phyloP scores from a whole-genome alignment of 2,888 invertebrate genomes.

The Cryptus viduatorius region DNA sequence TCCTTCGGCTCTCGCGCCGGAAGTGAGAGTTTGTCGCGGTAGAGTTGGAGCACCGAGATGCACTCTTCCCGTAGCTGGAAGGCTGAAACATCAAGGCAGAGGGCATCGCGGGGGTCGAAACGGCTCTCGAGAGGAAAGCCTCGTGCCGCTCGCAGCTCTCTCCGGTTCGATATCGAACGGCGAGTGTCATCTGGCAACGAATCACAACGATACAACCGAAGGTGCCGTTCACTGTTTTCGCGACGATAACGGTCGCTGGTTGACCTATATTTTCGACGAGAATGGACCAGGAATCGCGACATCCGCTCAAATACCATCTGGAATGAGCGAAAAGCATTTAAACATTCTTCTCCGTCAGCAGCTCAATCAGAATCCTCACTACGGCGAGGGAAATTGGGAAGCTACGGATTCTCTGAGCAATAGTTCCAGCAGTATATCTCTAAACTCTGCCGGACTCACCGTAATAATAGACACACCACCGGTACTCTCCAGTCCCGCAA shows the following conservation, averaged over 20 bases:
- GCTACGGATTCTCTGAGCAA: constrained; percentile 84
- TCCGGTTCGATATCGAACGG: constrained; percentile 85
- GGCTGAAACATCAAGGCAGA: constrained; percentile 86
- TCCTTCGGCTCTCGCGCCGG: constrained; percentile 54
- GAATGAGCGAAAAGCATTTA: constrained; percentile 81
- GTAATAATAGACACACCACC: constrained; percentile 84
- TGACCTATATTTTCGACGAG: constrained; percentile 94
- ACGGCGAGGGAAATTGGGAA: constrained; percentile 79
- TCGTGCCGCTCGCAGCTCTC: constrained; percentile 82
- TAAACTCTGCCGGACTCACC: constrained; percentile 84
- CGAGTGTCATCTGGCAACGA: constrained; percentile 90
- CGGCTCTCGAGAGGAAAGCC: constrained; percentile 75
- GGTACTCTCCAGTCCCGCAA: constrained; percentile 78
- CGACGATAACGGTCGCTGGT: constrained; percentile 95
- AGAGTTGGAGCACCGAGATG: constrained; percentile 68
- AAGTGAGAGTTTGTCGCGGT: constrained; percentile 47
- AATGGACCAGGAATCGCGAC: constrained; percentile 88
- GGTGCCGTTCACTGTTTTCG: constrained; percentile 95
- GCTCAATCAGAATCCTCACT: constrained; percentile 71
- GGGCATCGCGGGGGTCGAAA: constrained; percentile 78
- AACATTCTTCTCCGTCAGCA: constrained; percentile 81
- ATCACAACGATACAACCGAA: constrained; percentile 91
- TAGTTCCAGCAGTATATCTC: constrained; percentile 86
- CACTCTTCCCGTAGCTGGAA: constrained; percentile 86
- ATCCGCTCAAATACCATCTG: constrained; percentile 77